Evolutionary conservation across 1,140 invertebrate species (phyloP).

Genomic region (Drosophila nasuta): DNA sequence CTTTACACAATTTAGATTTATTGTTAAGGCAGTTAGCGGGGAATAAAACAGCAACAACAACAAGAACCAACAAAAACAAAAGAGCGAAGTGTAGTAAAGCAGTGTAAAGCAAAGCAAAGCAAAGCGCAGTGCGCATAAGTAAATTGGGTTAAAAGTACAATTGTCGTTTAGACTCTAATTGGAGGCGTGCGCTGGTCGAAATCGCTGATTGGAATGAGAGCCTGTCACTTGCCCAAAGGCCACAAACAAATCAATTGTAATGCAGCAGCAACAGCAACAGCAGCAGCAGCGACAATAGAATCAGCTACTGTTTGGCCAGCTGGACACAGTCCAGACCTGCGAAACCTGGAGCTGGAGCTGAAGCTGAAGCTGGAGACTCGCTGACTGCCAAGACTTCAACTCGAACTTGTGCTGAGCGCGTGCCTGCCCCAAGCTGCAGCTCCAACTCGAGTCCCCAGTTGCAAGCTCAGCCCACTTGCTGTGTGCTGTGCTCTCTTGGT

Average conservation of each 20-base stretch:
- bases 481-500: conserved; percentile 39
- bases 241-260: conserved; percentile 77
- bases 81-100: not conserved
- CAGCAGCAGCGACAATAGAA: conserved; percentile 29
- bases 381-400: conserved; percentile 16
- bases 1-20: conserved; percentile 76
- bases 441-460: conserved; percentile 13
- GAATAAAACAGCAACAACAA: conserved; percentile 3
- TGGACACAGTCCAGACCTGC: conserved; percentile 1
- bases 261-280: conserved; percentile 10
- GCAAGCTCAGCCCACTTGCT: conserved; percentile 37
- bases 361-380: conserved; percentile 13
- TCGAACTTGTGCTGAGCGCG: conserved; percentile 55
- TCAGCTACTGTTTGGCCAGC: conserved; percentile 66
- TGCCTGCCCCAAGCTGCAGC: conserved; percentile 55
- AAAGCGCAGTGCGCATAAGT: conserved; percentile 52
- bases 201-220: conserved; percentile 71
- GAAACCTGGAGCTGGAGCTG: not conserved
- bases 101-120: conserved; percentile 45
- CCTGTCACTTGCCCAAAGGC: conserved; percentile 75
- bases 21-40: conserved; percentile 59
- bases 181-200: conserved; percentile 71
- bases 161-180: conserved; percentile 82
- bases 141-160: conserved; percentile 83
- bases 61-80: not conserved